Evolutionary conservation across 2,113 vertebrate genomes (phyloP).

Genomic region (Phyllopteryx taeniolatus): DNA sequence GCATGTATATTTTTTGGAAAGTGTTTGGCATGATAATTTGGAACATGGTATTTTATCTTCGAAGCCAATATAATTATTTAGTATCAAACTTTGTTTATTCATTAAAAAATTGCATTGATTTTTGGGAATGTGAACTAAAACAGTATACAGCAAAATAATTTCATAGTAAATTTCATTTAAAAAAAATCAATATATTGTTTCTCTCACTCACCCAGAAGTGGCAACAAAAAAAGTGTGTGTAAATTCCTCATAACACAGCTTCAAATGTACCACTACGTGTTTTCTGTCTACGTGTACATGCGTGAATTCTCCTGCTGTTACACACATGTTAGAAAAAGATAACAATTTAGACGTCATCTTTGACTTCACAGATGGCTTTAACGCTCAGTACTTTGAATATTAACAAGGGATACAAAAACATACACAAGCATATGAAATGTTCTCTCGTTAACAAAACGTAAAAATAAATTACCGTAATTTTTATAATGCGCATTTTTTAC

Average conservation of each 20-base stretch:
- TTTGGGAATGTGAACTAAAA: not conserved
- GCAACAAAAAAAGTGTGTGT: constrained; percentile 28
- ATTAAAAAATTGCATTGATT: not conserved
- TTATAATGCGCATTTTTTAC: too few relatives aligned
- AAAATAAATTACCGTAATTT: too few relatives aligned
- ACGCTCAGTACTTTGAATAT: not conserved
- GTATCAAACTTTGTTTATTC: not conserved
- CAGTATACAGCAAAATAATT: not conserved
- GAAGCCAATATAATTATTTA: not conserved
- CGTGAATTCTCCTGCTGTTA: constrained; percentile 18
- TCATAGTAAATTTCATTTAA: not conserved
- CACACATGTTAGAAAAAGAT: constrained; percentile 55
- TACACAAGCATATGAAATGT: not conserved
- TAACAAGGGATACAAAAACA: not conserved
- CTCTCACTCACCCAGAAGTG: constrained; percentile 63
- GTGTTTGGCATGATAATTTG: not conserved
- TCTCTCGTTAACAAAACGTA: not conserved
- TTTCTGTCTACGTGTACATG: constrained; percentile 4
- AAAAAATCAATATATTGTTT: not conserved
- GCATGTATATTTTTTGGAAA: not conserved
- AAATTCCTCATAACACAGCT: constrained; percentile 45
- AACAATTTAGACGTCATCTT: constrained; percentile 27
- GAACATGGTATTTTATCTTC: not conserved
- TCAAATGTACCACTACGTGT: constrained; percentile 12
- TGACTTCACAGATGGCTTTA: not conserved